Conservation (phyloP, 2,888 invertebrate species). For the Cyrtodaria siliqua region DNA sequence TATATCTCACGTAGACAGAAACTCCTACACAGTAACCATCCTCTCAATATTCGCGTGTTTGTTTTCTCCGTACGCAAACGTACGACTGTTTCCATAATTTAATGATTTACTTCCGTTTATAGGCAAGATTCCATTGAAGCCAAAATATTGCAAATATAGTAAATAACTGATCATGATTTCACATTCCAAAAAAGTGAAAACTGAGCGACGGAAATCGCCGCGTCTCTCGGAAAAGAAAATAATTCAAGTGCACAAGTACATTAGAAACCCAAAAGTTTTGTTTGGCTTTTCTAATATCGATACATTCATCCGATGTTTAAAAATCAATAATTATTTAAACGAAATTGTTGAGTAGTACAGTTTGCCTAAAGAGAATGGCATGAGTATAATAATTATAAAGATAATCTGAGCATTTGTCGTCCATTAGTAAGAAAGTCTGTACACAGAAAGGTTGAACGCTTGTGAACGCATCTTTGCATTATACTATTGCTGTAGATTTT, state of each 20-base stretch:
- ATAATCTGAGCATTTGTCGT: too few relatives aligned
- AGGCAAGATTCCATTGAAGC: constrained; percentile 34
- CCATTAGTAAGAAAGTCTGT: too few relatives aligned
- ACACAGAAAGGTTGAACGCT: too few relatives aligned
- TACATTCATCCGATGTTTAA: constrained; percentile 16
- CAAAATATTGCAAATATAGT: constrained; percentile 27
- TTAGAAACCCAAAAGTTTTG: constrained; percentile 53
- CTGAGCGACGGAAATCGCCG: constrained; percentile 23
- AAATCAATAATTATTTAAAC: constrained; percentile 33
- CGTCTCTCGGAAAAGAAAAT: constrained; percentile 19
- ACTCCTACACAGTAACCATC: too few relatives aligned
- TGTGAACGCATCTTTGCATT: too few relatives aligned
- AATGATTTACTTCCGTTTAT: constrained; percentile 22
- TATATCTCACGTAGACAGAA: too few relatives aligned
- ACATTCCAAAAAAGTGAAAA: constrained; percentile 55
- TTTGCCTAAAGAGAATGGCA: constrained; percentile 27
- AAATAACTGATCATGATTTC: not conserved
- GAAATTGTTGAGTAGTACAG: constrained; percentile 33
- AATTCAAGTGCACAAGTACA: constrained; percentile 1
- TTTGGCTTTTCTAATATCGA: constrained; percentile 46
- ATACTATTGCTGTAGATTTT: too few relatives aligned
- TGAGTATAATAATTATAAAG: not conserved
- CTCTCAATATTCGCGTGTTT: too few relatives aligned
- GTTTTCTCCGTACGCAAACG: too few relatives aligned
- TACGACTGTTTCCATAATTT: not conserved